Evolutionary conservation across 2,797 vertebrate species (phyloP), one percentile per base, ranked within the genome.

Genomic region (Typhlichthys subterraneus): DNA sequence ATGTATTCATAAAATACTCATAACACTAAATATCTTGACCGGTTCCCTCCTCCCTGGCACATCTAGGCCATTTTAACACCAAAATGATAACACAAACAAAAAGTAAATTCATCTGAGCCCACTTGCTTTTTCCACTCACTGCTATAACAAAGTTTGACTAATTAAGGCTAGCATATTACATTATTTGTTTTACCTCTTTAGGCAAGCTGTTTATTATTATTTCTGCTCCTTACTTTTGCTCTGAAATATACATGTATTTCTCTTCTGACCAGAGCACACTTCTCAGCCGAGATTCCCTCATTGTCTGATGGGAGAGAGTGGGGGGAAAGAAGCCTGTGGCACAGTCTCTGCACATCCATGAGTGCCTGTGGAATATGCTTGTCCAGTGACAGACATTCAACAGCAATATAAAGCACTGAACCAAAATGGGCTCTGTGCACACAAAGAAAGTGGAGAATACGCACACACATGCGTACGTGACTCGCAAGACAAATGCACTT

Each of bases 231-330:
- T 69, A 8, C 49, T 56, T n/a, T 47, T 58, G 14, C 53, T 71
- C 52, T 63, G 10, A 63, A 67, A 19, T 53, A 50, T 47, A 12
- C 33, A 57, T 13, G 17, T 12, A 53, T 48, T 7, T 45, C 47
- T 49, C 31, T 74, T 61, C 52, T 65, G 69, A 69, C 49, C 86
- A 92, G 91, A 84, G 52, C 82, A 92, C 90, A 3, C 88, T 92
- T 4, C 92, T 92, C 57, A 92, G 90, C 77, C 78, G 92, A 72
- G 91, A 91, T 63, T 91, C 91, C 11, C 91, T 93, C 66, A 87
- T 91, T 52, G 91, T 93, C 50, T 93, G 89, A 92, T 45, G 5
- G 13, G 52, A 5, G 7, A 29, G 11, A 19, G 31, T 12, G 52
- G 31, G 48, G 66, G n/a, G 57, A 17, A 53, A 60, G 17, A 29